These are phyloP conservation scores for Agonum fuliginosum DNA, from an alignment of 2,888 invertebrate species.

Conservation along the genomic window DNA sequence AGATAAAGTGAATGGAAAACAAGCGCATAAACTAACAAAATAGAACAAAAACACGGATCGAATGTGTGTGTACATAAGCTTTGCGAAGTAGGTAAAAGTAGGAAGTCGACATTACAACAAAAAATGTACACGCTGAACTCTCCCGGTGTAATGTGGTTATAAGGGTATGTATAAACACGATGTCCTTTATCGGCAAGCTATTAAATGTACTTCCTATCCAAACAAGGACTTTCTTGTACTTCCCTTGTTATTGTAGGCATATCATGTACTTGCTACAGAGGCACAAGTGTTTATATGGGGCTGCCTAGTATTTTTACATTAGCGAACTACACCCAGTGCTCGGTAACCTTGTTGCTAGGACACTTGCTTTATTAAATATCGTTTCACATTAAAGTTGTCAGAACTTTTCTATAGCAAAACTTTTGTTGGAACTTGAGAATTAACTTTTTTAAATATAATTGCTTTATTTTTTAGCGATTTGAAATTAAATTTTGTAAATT, in stretches of 20 bases:
- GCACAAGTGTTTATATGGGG: background rate
- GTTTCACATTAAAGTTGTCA: too few relatives aligned
- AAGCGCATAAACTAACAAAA: slow-evolving; percentile 57
- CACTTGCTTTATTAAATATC: too few relatives aligned
- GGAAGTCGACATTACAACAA: slow-evolving; percentile 16
- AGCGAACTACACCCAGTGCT: too few relatives aligned
- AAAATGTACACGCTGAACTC: slow-evolving; percentile 23
- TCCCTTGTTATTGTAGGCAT: background rate
- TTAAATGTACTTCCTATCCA: slow-evolving; percentile 23
- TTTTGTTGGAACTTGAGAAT: too few relatives aligned
- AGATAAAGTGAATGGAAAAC: slow-evolving; percentile 59
- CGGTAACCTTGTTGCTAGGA: too few relatives aligned
- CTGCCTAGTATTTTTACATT: too few relatives aligned
- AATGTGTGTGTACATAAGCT: slow-evolving; percentile 55
- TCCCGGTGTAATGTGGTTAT: slow-evolving; percentile 47
- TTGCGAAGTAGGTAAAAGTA: slow-evolving; percentile 25
- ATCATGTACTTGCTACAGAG: background rate
- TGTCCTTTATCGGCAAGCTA: slow-evolving; percentile 12
- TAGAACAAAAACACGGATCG: slow-evolving; percentile 58
- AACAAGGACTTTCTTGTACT: background rate
- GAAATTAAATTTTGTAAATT: too few relatives aligned
- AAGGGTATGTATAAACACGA: slow-evolving; percentile 26
- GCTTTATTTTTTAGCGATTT: too few relatives aligned
- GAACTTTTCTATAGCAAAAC: too few relatives aligned
- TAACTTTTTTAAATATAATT: too few relatives aligned